Evolutionary conservation across 2,797 vertebrate species (phyloP).

Genomic region (Microchirus variegatus): DNA sequence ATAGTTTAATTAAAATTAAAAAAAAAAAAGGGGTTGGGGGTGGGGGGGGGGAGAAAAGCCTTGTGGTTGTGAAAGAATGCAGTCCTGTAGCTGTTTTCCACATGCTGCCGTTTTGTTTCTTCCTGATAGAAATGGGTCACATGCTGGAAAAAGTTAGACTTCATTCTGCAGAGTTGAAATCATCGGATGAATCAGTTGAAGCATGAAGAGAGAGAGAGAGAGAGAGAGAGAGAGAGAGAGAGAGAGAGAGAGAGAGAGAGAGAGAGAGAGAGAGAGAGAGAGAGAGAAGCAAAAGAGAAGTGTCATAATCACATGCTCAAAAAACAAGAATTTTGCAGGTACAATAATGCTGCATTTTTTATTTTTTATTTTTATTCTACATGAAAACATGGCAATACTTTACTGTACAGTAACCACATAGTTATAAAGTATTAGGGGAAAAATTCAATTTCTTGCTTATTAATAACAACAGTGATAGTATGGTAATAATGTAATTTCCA

Average conservation of each 20-base stretch:
- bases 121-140: slow-evolving; percentile 79
- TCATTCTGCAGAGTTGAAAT: slow-evolving; percentile 80
- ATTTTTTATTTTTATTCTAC: too few relatives aligned
- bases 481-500: too few relatives aligned
- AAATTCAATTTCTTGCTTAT: too few relatives aligned
- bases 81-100: slow-evolving; percentile 71
- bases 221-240: too few relatives aligned
- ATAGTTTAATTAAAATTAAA: slow-evolving; percentile 46
- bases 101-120: slow-evolving; percentile 57
- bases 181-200: slow-evolving; percentile 60
- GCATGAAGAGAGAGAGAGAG: slow-evolving; percentile 34
- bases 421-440: too few relatives aligned
- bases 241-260: too few relatives aligned
- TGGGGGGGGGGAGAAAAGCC: too few relatives aligned
- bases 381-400: too few relatives aligned
- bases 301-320: slow-evolving; percentile 20
- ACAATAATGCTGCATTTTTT: too few relatives aligned
- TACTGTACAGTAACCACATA: too few relatives aligned
- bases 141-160: slow-evolving; percentile 78
- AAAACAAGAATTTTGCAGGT: slow-evolving; percentile 6
- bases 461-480: too few relatives aligned
- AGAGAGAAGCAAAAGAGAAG: slow-evolving; percentile 16
- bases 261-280: too few relatives aligned
- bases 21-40: background rate
- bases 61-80: slow-evolving; percentile 52